Percentiles rank a stretch among this genome's conserved stretches.
Conservation (phyloP, 2,113 vertebrate species). For the Variabilichromis moorii region DNA sequence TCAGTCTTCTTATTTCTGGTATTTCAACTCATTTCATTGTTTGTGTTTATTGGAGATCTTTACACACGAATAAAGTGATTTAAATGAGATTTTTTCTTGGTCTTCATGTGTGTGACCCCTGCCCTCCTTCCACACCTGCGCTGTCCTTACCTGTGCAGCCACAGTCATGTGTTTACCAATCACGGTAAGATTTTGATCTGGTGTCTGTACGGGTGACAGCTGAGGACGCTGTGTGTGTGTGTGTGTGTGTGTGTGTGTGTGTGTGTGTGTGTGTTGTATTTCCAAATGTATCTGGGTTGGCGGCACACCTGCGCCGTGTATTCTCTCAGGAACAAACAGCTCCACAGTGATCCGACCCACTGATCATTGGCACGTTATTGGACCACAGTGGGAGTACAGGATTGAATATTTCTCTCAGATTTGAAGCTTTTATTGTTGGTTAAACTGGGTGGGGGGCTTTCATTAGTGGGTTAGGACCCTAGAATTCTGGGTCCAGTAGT, state of each 20-base stretch:
- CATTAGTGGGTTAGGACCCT: not conserved
- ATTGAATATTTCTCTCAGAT: not conserved
- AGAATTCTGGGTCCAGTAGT: not conserved
- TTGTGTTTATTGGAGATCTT: slow-evolving; percentile 28
- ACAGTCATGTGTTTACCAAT: not conserved
- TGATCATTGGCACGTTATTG: not conserved
- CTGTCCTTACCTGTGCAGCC: not conserved
- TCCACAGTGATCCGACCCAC: not conserved
- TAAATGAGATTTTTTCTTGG: not conserved
- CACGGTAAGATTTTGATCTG: fast-evolving
- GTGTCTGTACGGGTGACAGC: not conserved
- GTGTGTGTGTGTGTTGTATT: too few species aligned
- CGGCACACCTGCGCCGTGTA: not conserved
- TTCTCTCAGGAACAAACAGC: not conserved
- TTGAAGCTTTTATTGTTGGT: not conserved
- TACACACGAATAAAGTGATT: slow-evolving; percentile 58
- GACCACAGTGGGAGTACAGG: not conserved
- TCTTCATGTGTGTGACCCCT: not conserved
- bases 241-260: too few species aligned
- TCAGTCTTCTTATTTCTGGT: not conserved
- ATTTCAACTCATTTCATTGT: slow-evolving; percentile 22
- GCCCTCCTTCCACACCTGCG: not conserved
- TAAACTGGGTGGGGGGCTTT: not conserved
- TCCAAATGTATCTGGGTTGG: not conserved
- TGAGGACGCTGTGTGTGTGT: not conserved